phyloP scores from a whole-genome alignment of 1,140 invertebrate species.

The Subanguina moxae region DNA sequence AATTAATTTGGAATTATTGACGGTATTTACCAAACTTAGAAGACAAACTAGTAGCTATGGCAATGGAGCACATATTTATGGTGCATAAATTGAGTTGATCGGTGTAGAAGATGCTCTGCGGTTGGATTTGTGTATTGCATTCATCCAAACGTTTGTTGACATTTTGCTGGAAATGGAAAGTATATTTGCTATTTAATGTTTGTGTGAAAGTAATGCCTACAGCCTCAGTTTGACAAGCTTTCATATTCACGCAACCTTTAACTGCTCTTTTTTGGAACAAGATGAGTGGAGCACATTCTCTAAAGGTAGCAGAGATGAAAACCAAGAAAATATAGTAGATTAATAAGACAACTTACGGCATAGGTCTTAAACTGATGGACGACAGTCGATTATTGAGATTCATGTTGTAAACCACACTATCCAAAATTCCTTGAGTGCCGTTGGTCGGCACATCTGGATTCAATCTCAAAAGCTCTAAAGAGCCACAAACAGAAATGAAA shows the following conservation, averaged over 20 bases:
- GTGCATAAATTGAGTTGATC: slow-evolving; percentile 16
- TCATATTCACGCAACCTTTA: slow-evolving; percentile 18
- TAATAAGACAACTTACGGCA: not conserved
- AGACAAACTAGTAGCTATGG: not conserved
- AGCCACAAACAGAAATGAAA: not conserved
- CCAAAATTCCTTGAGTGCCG: slow-evolving; percentile 26
- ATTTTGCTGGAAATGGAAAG: slow-evolving; percentile 15
- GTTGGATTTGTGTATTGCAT: slow-evolving; percentile 12
- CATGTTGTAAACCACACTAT: slow-evolving; percentile 27
- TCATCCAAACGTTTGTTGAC: slow-evolving; percentile 19
- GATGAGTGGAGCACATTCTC: slow-evolving; percentile 16
- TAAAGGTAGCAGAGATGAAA: not conserved
- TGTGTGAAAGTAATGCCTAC: not conserved
- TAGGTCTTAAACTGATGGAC: slow-evolving; percentile 6
- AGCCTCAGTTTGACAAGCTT: slow-evolving; percentile 17
- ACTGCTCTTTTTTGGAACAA: slow-evolving; percentile 25
- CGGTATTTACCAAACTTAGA: not conserved
- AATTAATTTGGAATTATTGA: not conserved
- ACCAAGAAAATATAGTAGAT: not conserved
- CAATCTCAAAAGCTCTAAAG: slow-evolving; percentile 28
- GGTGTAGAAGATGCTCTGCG: slow-evolving; percentile 31
- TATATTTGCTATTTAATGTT: slow-evolving; percentile 5
- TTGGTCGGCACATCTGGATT: slow-evolving; percentile 36
- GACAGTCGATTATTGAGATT: slow-evolving; percentile 17
- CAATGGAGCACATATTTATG: slow-evolving; percentile 27